Evolutionary conservation across 2,797 vertebrate species (phyloP).

Genomic region (Buphagus erythrorhynchus): DNA sequence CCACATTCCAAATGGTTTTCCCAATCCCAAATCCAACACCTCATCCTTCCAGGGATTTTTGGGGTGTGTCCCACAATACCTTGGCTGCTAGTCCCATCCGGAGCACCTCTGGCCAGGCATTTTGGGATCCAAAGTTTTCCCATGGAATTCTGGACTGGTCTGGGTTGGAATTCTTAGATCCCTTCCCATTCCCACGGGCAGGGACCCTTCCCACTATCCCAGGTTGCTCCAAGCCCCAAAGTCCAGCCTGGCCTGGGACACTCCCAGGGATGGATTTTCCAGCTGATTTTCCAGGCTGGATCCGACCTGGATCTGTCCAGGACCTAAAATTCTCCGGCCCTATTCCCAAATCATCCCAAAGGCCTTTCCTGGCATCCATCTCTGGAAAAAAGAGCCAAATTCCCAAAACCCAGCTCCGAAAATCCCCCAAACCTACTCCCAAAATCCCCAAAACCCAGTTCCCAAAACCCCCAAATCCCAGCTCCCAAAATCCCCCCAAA

Average conservation of each 20-base stretch:
- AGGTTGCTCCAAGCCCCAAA: background rate
- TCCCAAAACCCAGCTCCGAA: background rate
- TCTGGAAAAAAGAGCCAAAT: background rate
- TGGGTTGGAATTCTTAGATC: background rate
- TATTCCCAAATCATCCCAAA: background rate
- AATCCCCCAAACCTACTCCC: background rate
- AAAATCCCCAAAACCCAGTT: too few species aligned
- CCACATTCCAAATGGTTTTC: background rate
- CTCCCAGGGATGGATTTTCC: background rate
- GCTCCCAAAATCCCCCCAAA: too few species aligned
- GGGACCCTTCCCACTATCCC: background rate
- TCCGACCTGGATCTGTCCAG: background rate
- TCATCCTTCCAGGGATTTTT: background rate
- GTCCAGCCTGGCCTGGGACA: too few species aligned
- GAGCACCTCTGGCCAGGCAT: rapidly evolving
- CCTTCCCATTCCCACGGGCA: background rate
- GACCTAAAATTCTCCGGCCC: background rate
- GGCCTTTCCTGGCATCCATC: too few species aligned
- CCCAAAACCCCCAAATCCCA: background rate
- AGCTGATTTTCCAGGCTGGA: background rate
- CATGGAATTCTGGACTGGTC: background rate
- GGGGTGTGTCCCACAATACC: background rate
- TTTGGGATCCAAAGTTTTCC: background rate
- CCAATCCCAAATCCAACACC: rapidly evolving
- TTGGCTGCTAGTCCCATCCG: rapidly evolving